These are phyloP conservation scores for Sebastes kiyomatsui DNA, from an alignment of 2,797 vertebrate species.

Conservation along the genomic window DNA sequence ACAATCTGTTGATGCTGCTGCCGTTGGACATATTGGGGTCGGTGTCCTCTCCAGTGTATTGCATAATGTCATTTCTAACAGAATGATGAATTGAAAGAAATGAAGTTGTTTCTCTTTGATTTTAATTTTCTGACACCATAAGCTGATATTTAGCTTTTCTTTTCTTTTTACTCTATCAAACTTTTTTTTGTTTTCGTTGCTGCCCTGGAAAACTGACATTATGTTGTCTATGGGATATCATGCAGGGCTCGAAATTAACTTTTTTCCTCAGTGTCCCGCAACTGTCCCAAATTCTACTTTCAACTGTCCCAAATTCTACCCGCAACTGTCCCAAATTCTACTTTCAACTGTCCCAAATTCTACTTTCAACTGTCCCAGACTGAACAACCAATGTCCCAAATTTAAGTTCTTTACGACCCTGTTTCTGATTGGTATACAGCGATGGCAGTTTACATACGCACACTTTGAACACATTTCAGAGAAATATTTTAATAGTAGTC, in stretches of 20 bases:
- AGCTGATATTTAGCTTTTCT: neutral
- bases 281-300: too few relatives aligned
- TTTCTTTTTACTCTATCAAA: neutral
- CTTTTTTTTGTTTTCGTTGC: neutral
- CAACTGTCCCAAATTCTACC: too few relatives aligned
- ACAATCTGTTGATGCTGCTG: neutral
- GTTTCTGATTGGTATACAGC: too few relatives aligned
- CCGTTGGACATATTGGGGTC: neutral
- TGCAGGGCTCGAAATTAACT: neutral
- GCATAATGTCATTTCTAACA: neutral
- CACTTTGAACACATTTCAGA: too few relatives aligned
- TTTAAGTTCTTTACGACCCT: too few relatives aligned
- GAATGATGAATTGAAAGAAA: neutral
- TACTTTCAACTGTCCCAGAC: too few relatives aligned
- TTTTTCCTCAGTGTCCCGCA: too few relatives aligned
- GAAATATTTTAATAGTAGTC: accelerated
- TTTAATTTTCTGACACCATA: neutral
- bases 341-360: too few relatives aligned
- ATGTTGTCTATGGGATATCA: neutral
- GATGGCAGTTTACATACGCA: too few relatives aligned
- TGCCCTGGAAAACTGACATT: neutral
- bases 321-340: too few relatives aligned
- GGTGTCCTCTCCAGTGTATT: neutral
- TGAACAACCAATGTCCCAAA: too few relatives aligned
- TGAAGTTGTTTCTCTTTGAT: neutral